These are phyloP conservation scores for Boloria euphrosyne DNA, from an alignment of 2,888 invertebrate genomes.

Conservation along the genomic window DNA sequence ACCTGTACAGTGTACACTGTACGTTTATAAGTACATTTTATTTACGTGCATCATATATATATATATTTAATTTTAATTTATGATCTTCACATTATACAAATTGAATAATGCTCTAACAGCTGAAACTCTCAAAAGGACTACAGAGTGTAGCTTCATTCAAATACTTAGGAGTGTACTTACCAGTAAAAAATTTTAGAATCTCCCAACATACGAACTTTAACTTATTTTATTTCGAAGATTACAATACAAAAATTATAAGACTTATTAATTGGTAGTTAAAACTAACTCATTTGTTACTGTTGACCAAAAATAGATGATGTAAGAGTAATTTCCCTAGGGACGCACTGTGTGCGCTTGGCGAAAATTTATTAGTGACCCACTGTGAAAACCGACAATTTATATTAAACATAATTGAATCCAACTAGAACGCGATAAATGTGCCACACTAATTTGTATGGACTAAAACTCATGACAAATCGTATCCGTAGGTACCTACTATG, in stretches of 20 bases:
- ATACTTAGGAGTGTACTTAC: no score
- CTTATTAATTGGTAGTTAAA: no score
- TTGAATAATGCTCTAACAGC: no score
- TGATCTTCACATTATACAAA: no score
- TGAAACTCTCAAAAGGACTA: no score
- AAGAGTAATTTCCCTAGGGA: constrained; percentile 22
- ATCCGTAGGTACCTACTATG: no score
- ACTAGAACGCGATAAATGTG: constrained; percentile 4
- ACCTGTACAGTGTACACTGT: constrained; percentile 21
- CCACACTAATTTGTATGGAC: neutral
- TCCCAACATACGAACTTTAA: no score
- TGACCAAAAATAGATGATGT: constrained; percentile 22
- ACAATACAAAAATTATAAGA: no score
- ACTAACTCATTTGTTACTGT: neutral
- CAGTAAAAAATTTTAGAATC: no score
- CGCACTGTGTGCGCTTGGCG: constrained; percentile 13
- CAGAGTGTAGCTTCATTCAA: no score
- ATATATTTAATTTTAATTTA: no score
- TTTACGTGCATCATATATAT: neutral
- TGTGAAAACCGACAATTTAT: constrained; percentile 19
- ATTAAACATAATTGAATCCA: constrained; percentile 19
- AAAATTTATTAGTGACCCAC: constrained; percentile 21
- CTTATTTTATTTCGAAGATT: no score
- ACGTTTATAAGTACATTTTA: constrained; percentile 13
- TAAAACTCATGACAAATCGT: neutral